These are phyloP conservation scores for Ceyx cyanopectus DNA, from an alignment of 2,113 vertebrate genomes.

Conservation along the genomic window DNA sequence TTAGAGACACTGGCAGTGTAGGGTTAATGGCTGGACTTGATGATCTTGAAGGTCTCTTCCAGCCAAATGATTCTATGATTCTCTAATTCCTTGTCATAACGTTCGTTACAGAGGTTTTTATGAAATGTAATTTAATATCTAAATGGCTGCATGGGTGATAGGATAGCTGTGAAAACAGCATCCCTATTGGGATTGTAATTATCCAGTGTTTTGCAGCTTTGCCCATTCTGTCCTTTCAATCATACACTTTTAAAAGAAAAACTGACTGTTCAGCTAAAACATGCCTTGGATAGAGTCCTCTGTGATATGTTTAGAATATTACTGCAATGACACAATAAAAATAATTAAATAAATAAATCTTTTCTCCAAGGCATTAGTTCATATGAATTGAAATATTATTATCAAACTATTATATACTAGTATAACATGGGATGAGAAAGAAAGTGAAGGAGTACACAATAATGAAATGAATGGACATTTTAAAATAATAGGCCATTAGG, in stretches of 20 bases:
- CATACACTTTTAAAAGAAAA: background rate
- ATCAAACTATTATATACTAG: background rate
- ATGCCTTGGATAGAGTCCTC: background rate
- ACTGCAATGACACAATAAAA: background rate
- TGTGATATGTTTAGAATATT: background rate
- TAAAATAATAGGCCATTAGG: background rate
- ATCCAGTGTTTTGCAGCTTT: background rate
- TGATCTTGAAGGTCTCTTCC: too few relatives aligned
- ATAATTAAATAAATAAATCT: background rate
- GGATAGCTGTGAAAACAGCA: background rate
- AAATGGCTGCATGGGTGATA: background rate
- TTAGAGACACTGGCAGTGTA: too few relatives aligned
- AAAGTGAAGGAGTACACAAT: accelerated
- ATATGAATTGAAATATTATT: background rate
- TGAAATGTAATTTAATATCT: background rate
- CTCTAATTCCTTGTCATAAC: background rate
- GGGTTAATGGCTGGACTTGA: too few relatives aligned
- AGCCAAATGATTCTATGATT: too few relatives aligned
- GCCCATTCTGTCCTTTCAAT: background rate
- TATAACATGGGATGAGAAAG: background rate
- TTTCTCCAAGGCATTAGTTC: background rate
- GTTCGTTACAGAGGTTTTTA: background rate
- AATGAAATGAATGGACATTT: background rate
- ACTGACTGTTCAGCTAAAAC: background rate
- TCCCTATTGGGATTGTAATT: background rate